These are phyloP conservation scores for Spilogale gracilis DNA, from an alignment of 2,113 vertebrate genomes.

Conservation along the genomic window DNA sequence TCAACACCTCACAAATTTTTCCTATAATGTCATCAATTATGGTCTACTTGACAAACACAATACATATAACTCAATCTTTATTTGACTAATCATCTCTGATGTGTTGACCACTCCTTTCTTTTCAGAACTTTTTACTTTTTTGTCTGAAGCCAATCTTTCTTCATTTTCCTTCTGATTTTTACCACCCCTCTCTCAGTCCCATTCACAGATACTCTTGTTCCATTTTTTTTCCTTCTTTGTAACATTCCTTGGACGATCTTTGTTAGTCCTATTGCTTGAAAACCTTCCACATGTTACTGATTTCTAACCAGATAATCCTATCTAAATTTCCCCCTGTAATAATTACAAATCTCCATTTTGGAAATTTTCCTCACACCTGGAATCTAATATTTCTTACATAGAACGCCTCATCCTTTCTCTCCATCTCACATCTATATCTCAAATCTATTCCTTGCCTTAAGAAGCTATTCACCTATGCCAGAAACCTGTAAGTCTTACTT, in stretches of 20 bases:
- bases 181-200: neutral
- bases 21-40: neutral
- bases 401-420: neutral
- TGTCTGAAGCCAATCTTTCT: neutral
- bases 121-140: neutral
- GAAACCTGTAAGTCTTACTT: neutral
- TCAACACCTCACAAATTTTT: neutral
- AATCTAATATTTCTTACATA: neutral
- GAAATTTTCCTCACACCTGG: neutral
- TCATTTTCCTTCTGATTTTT: neutral
- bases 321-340: neutral
- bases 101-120: neutral
- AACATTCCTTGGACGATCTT: neutral
- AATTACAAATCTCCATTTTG: neutral
- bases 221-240: neutral
- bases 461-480: neutral
- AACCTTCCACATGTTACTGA: neutral
- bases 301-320: neutral
- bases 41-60: neutral
- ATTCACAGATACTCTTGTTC: neutral
- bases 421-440: neutral
- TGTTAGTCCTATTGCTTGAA: neutral
- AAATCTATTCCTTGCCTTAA: neutral
- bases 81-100: neutral
- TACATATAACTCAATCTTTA: neutral